Base-by-base conservation (phyloP, 2,888 invertebrate species). In the Hemaris fuciformis region DNA sequence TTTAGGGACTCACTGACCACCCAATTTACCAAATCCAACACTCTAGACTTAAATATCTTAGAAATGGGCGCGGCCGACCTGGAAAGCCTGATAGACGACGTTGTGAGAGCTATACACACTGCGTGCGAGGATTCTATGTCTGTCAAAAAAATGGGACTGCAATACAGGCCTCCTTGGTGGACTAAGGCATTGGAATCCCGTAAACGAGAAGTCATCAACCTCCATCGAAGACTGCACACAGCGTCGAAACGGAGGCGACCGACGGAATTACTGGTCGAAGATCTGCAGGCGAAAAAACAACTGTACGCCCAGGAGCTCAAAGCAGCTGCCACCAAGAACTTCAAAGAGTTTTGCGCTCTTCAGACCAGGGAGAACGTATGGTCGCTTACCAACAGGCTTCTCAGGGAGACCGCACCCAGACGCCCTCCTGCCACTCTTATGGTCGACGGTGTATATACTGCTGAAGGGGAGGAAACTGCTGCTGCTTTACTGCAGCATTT, bases 331-430 rank as follows among this genome's bases (percentile, higher is more conserved):
- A 63, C 65, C 0, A 23, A 62, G 0, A 25, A 67, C 38, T 75
- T 73, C 25, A 57, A 62, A 5, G 66, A 72, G 1, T 75, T 75
- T 8, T 75, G 74, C 34, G 57, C 15, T 0, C 18, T 6, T 0
- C 75, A 73, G 48, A 60, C 15, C 0, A 72, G 71, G 22, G 71
- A 74, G 41, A 62, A 70, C 42, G 67, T 72, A 0, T 72, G 68
- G 66, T 65, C 69, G 0, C 6, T 72, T 0, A 72, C 70, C 0
- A 73, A 73, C 23, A 53, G 67, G 8, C 41, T 73, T 0, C 22
- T 73, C 0, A 72, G 69, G 59, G 43, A 31, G 0, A 22, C 6
- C 0, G 64, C 67, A 0, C 15, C 46, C 0, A 20, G n/a, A 13
- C 59, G 59, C 38, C 70, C 74, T 0, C 72, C 72, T 0, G 1